A percentile compares a stretch with the other conserved stretches of the same genome.
Evolutionary conservation across 2,113 vertebrate species (phyloP).

Genomic region (Osmerus eperlanus): DNA sequence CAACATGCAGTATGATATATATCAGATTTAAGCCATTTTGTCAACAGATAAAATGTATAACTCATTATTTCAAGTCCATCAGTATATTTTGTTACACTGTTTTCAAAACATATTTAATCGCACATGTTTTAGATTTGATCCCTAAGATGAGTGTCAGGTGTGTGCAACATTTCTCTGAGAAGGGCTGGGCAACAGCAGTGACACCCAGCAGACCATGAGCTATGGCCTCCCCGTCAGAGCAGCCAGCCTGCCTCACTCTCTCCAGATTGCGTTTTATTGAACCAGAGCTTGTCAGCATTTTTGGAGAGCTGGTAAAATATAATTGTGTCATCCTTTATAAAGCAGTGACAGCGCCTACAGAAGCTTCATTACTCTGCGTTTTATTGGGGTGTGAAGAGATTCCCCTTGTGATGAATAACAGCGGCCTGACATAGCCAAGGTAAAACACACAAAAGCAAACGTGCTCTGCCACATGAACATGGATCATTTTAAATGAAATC

Average conservation of each 20-base stretch:
- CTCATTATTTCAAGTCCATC: too few relatives aligned
- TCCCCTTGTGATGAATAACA: slow-evolving; percentile 71
- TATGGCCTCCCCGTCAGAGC: slow-evolving; percentile 50
- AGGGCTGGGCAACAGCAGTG: too few relatives aligned
- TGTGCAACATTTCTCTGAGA: too few relatives aligned
- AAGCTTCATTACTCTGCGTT: slow-evolving; percentile 75
- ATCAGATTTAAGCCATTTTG: slow-evolving; percentile 55
- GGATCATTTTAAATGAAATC: slow-evolving; percentile 74
- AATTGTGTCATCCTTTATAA: slow-evolving; percentile 81
- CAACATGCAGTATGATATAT: slow-evolving; percentile 45
- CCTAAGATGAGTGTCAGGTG: too few relatives aligned
- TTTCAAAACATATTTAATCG: neutral
- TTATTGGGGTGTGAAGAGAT: slow-evolving; percentile 72
- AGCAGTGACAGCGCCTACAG: slow-evolving; percentile 73
- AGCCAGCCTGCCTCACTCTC: slow-evolving; percentile 44
- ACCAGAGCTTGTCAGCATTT: slow-evolving; percentile 73
- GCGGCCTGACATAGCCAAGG: slow-evolving; percentile 68
- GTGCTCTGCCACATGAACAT: slow-evolving; percentile 56
- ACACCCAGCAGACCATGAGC: slow-evolving; percentile 44
- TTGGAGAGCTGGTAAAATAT: slow-evolving; percentile 74
- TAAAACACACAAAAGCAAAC: slow-evolving; percentile 60
- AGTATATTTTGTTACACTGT: neutral
- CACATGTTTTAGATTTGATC: too few relatives aligned
- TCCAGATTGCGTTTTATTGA: slow-evolving; percentile 73
- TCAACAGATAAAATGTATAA: too few relatives aligned